These are phyloP conservation scores for Panorpa germanica DNA, from an alignment of 2,888 invertebrate genomes.

Conservation along the genomic window DNA sequence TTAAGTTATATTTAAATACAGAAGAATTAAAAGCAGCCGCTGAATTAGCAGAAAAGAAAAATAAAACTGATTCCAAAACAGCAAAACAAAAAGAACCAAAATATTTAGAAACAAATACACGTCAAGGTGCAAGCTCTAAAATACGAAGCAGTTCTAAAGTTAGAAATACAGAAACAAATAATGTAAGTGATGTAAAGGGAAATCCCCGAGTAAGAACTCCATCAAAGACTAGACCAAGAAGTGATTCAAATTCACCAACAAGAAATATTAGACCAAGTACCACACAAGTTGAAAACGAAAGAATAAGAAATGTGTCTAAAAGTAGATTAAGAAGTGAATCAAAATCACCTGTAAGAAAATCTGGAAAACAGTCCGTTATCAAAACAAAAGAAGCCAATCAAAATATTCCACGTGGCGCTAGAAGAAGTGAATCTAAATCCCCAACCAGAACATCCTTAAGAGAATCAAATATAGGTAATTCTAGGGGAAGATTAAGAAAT, in stretches of 20 bases:
- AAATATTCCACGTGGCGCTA: not conserved
- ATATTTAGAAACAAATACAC: not conserved
- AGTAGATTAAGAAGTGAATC: no score
- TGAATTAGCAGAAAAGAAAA: conserved; percentile 25
- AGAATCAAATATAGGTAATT: no score
- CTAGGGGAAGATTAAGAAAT: conserved; percentile 13
- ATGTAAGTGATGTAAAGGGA: conserved; percentile 1
- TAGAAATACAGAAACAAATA: conserved; percentile 1
- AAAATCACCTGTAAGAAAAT: not conserved
- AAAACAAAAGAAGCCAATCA: not conserved
- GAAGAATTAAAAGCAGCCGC: conserved; percentile 40
- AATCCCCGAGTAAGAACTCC: conserved; percentile 8
- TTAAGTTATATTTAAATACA: conserved; percentile 37
- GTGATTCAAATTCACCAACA: no score
- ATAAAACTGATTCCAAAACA: not conserved
- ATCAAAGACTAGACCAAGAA: conserved; percentile 1
- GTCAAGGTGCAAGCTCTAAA: no score
- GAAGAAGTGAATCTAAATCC: conserved; percentile 15
- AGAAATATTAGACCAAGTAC: no score
- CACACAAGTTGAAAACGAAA: no score
- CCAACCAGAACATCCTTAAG: conserved; percentile 14
- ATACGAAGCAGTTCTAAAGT: conserved; percentile 6
- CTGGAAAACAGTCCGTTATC: not conserved
- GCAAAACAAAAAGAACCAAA: not conserved
- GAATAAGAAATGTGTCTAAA: no score